phyloP scores from a whole-genome alignment of 2,113 vertebrate genomes.

The Oreochromis spilurus region DNA sequence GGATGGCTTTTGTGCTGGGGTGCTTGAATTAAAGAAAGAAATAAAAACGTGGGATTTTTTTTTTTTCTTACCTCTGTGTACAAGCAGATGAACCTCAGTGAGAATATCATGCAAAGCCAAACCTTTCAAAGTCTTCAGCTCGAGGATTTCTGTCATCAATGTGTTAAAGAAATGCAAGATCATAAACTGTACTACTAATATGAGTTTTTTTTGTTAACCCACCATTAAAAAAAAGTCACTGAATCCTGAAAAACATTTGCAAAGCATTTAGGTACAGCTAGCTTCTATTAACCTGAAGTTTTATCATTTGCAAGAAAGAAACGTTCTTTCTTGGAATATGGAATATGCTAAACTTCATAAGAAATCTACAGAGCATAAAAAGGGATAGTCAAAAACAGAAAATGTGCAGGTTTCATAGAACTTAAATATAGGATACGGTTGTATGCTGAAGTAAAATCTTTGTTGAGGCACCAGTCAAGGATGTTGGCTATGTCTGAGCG shows the following conservation, averaged over 20 bases:
- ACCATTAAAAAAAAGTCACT: neutral
- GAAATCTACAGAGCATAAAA: neutral
- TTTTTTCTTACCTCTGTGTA: slow-evolving; percentile 83
- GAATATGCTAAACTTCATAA: neutral
- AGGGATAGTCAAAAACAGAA: neutral
- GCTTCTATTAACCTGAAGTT: neutral
- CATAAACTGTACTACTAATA: neutral
- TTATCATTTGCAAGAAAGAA: neutral
- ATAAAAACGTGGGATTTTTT: neutral
- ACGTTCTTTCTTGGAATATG: neutral
- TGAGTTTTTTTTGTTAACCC: neutral
- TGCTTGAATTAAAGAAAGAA: neutral
- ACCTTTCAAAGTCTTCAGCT: slow-evolving; percentile 92
- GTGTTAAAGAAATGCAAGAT: slow-evolving; percentile 2
- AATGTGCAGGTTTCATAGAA: neutral
- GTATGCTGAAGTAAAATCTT: slow-evolving; percentile 88
- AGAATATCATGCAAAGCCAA: slow-evolving; percentile 93
- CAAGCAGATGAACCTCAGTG: slow-evolving; percentile 87
- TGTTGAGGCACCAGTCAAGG: slow-evolving; percentile 96
- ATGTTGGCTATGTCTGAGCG: slow-evolving; percentile 94
- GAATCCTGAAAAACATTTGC: neutral
- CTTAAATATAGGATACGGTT: slow-evolving; percentile 82
- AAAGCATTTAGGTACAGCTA: neutral
- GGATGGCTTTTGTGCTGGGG: neutral
- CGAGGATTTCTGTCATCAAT: slow-evolving; percentile 77